These are phyloP conservation scores for Amaurobius ferox DNA, from an alignment of 2,888 invertebrate species.

Conservation along the genomic window DNA sequence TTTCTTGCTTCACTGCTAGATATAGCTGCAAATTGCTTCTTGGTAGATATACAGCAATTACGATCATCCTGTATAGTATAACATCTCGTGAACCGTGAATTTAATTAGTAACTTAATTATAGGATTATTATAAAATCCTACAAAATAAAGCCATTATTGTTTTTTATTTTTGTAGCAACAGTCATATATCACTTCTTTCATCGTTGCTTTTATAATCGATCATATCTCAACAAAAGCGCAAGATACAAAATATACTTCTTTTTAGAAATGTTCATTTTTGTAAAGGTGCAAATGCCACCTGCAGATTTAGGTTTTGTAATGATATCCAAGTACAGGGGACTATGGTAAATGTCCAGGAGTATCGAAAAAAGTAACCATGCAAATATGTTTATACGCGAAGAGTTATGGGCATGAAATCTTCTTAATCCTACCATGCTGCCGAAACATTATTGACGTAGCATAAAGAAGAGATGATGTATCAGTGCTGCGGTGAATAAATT, in stretches of 20 bases:
- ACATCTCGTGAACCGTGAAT: too few species aligned
- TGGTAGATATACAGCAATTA: too few species aligned
- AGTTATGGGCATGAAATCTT: conserved; percentile 41
- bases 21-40: too few species aligned
- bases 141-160: too few species aligned
- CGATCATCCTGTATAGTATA: too few species aligned
- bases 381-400: conserved; percentile 32
- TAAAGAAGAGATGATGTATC: conserved; percentile 38
- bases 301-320: background rate
- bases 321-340: background rate
- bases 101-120: too few species aligned
- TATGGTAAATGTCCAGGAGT: background rate
- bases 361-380: background rate
- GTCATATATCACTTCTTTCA: too few species aligned
- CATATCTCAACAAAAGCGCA: too few species aligned
- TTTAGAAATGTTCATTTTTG: background rate
- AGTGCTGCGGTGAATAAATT: conserved; percentile 26
- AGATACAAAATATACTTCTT: background rate
- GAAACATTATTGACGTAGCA: conserved; percentile 45
- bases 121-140: too few species aligned
- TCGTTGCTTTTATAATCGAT: too few species aligned
- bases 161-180: too few species aligned
- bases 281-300: background rate
- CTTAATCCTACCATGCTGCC: conserved; percentile 23
- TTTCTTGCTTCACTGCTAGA: too few species aligned